phyloP scores from a whole-genome alignment of 2,888 invertebrate species.

The Amphipoea oculea region DNA sequence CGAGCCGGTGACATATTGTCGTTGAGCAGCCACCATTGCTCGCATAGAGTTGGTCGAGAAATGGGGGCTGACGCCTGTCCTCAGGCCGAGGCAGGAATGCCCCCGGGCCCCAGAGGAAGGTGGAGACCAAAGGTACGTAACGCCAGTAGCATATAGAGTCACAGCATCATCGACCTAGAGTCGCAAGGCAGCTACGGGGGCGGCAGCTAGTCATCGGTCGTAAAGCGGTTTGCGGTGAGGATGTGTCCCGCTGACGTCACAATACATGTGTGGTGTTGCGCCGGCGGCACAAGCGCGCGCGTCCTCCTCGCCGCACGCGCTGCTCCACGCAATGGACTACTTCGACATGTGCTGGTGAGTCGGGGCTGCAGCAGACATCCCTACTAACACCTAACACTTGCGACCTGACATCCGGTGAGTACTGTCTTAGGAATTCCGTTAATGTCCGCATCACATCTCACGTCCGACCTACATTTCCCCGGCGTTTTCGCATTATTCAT shows the following conservation, averaged over 20 bases:
- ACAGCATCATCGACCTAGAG: constrained; percentile 38
- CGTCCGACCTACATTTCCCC: constrained; percentile 66
- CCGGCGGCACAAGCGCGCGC: constrained; percentile 45
- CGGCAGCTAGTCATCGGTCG: constrained; percentile 69
- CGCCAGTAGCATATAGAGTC: constrained; percentile 45
- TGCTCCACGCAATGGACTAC: constrained; percentile 80
- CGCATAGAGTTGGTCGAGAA: constrained; percentile 99
- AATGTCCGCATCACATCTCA: constrained; percentile 52
- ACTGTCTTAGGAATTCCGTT: constrained; percentile 65
- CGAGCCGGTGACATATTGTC: constrained; percentile 88
- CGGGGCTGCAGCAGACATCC: constrained; percentile 67
- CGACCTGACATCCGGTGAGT: constrained; percentile 73
- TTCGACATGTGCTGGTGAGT: constrained; percentile 89
- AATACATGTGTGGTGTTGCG: constrained; percentile 62
- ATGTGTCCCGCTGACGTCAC: constrained; percentile 77
- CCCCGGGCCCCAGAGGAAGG: constrained; percentile 94
- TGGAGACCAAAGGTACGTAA: constrained; percentile 93
- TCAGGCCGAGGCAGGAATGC: constrained; percentile 98
- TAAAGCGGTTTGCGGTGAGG: constrained; percentile 79
- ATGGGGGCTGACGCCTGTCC: constrained; percentile 99
- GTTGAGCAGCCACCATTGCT: constrained; percentile 97
- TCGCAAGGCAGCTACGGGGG: constrained; percentile 57
- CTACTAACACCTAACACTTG: constrained; percentile 73
- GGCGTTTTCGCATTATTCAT: constrained; percentile 29
- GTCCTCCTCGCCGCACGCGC: constrained; percentile 60